Percentiles rank a stretch among this genome's conserved stretches.
phyloP scores from a whole-genome alignment of 2,888 invertebrate species.

The Argyresthia goedartella region DNA sequence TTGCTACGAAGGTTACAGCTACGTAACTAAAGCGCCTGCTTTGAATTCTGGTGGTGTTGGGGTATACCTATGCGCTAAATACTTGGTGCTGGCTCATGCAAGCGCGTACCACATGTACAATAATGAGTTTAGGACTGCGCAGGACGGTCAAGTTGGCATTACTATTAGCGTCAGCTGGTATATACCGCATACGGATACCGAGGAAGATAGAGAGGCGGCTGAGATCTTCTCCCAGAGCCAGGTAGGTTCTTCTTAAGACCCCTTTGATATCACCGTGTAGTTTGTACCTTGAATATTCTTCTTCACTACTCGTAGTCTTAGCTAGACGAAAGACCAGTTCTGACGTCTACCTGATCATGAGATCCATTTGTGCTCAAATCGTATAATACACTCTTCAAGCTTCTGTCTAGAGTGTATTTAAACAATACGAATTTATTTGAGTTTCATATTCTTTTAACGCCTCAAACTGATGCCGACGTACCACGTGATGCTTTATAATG shows the following conservation, averaged over 20 bases:
- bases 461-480: no score
- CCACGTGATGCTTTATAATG: neutral
- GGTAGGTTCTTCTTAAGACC: neutral
- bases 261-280: no score
- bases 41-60: conserved; percentile 48
- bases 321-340: no score
- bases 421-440: neutral
- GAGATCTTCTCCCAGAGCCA: conserved; percentile 21
- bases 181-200: conserved; percentile 20
- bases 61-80: conserved; percentile 62
- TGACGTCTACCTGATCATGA: no score
- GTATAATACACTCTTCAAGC: no score
- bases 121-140: conserved; percentile 32
- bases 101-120: conserved; percentile 46
- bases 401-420: no score
- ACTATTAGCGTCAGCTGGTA: conserved; percentile 23
- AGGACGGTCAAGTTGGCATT: conserved; percentile 27
- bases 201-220: conserved; percentile 27
- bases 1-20: conserved; percentile 54
- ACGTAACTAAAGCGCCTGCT: conserved; percentile 29
- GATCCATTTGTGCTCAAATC: no score
- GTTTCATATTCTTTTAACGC: neutral
- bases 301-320: no score
- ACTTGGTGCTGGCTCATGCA: conserved; percentile 66
- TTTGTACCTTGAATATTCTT: no score